Conservation (phyloP, 2,888 invertebrate species). For the Ethmia dodecea region DNA sequence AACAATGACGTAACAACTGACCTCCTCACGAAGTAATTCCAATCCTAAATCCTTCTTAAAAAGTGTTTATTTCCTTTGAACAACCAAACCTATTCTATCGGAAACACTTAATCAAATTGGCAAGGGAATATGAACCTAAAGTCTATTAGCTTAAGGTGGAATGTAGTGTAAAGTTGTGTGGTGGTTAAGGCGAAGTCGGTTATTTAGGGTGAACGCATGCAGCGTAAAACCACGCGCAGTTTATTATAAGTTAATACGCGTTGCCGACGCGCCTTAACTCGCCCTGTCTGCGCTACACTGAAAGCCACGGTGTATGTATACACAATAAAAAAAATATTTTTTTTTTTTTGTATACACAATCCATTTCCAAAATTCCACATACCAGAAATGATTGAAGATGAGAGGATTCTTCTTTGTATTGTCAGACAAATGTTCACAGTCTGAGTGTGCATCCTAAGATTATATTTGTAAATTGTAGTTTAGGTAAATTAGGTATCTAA, state of each 20-base stretch:
- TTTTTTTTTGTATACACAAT: too few relatives aligned
- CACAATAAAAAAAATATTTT: too few relatives aligned
- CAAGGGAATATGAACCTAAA: constrained; percentile 14
- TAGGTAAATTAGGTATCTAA: too few relatives aligned
- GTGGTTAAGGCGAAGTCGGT: constrained; percentile 26
- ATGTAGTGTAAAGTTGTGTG: constrained; percentile 2
- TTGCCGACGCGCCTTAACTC: constrained; percentile 45
- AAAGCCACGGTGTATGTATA: too few relatives aligned
- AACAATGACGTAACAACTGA: not conserved
- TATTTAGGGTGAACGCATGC: constrained; percentile 39
- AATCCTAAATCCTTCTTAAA: not conserved
- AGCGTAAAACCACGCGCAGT: constrained; percentile 57
- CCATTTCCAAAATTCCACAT: too few relatives aligned
- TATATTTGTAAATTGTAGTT: too few relatives aligned
- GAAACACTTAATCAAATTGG: not conserved
- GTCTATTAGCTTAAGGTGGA: not conserved
- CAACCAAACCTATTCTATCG: not conserved
- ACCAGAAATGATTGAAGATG: too few relatives aligned
- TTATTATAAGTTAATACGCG: constrained; percentile 73
- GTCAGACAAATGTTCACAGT: too few relatives aligned
- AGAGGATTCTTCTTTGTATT: too few relatives aligned
- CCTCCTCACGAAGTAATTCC: not conserved
- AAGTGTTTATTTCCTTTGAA: not conserved
- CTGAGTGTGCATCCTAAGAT: too few relatives aligned
- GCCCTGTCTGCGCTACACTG: constrained; percentile 35